phyloP scores from a whole-genome alignment of 2,113 vertebrate genomes.

The Camelus dromedarius region DNA sequence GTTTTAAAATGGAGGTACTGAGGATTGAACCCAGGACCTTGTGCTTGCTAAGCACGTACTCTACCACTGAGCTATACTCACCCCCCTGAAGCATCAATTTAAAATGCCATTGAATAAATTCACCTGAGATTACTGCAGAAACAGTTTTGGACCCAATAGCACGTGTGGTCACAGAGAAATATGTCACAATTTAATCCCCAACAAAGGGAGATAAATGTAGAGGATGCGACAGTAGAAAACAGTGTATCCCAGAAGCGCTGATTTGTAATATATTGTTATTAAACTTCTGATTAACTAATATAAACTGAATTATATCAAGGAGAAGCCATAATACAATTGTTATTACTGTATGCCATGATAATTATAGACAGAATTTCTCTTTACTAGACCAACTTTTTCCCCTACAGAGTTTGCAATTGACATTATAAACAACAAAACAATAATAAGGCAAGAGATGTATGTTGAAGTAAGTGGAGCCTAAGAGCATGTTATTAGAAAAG shows the following conservation, averaged over 20 bases:
- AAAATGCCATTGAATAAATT: background rate
- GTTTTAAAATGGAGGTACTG: no score
- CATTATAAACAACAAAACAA: conserved; percentile 41
- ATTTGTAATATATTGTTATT: conserved; percentile 46
- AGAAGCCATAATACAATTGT: background rate
- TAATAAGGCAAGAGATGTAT: conserved; percentile 19
- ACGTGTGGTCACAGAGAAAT: background rate
- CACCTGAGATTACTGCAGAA: background rate
- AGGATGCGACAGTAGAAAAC: background rate
- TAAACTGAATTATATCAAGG: conserved; percentile 3
- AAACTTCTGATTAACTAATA: conserved; percentile 60
- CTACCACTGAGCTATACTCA: no score
- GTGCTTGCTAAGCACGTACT: no score
- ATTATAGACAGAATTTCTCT: conserved; percentile 32
- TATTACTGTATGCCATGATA: conserved; percentile 25
- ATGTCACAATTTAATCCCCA: background rate
- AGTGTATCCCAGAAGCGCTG: background rate
- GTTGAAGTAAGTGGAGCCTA: conserved; percentile 12
- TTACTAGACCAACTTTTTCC: background rate
- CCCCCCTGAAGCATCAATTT: background rate
- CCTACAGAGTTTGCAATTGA: background rate
- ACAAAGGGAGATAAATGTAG: background rate
- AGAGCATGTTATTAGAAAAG: conserved; percentile 19
- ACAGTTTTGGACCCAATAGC: background rate
- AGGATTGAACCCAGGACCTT: no score